Evolutionary conservation across 2,888 invertebrate genomes (phyloP).

Genomic region (Arenicola marina): DNA sequence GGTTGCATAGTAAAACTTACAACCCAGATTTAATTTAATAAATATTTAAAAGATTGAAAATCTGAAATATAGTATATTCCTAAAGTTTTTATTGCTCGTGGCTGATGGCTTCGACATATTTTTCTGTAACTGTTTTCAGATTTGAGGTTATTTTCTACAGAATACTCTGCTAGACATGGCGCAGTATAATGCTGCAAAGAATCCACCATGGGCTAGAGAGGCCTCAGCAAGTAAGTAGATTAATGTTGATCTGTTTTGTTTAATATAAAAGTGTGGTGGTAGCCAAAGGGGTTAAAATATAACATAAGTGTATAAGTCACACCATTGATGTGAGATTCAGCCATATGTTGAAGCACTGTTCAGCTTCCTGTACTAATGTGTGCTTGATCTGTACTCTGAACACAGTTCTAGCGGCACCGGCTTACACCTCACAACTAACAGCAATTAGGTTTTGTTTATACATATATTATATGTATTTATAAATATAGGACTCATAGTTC

Average conservation of each 20-base stretch:
- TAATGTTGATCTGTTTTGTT: neutral
- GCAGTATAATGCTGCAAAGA: conserved; percentile 65
- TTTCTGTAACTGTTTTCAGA: neutral
- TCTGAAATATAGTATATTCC: neutral
- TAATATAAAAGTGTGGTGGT: neutral
- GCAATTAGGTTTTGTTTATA: too few relatives aligned
- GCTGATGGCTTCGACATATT: neutral
- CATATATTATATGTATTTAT: too few relatives aligned
- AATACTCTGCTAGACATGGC: conserved; percentile 20
- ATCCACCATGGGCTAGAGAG: conserved; percentile 75
- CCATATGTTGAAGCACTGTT: too few relatives aligned
- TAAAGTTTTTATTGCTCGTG: neutral
- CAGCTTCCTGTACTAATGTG: neutral
- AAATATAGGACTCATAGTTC: too few relatives aligned
- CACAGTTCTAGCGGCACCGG: too few relatives aligned
- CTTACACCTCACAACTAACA: too few relatives aligned
- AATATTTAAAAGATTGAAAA: too few relatives aligned
- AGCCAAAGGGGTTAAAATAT: neutral
- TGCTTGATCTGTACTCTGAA: neutral
- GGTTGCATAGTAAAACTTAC: too few relatives aligned
- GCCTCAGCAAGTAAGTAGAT: conserved; percentile 34
- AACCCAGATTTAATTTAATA: too few relatives aligned
- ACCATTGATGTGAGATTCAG: too few relatives aligned
- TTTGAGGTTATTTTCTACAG: neutral
- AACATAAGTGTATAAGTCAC: too few relatives aligned